Evolutionary conservation across 2,797 vertebrate genomes (phyloP), one percentile per base, ranked within the genome.

Genomic region (Simalia tracyae): DNA sequence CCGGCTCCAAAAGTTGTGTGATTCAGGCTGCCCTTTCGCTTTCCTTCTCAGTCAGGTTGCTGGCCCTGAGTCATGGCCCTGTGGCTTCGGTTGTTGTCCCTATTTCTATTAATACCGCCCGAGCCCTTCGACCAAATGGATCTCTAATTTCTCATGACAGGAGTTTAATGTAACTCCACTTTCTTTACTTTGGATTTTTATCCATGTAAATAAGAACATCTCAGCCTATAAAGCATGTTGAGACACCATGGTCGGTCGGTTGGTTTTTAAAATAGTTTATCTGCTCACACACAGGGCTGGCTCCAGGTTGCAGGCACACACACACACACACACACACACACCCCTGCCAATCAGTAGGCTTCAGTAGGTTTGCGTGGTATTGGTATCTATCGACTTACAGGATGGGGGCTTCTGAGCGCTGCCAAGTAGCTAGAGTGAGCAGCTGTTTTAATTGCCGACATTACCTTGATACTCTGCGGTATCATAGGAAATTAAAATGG

Each of bases 101-200:
- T 90, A 89, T 88, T 46, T 0, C 61, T 94, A 94, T 72, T 90
- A 90, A 91, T 84, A 9, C 26, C 26, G 0, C 0, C 50, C 61
- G 7, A 84, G 90, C 94, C 94, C 95, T 96, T 91, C 84, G 76
- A 86, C 94, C 60, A 90, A 89, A 93, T n/a, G 93, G 63, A 46
- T 84, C 91, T 94, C 64, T 89, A 86, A 22, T 76, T 5, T 3
- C 89, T 56, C 89, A 84, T n/a, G 6, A 64, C 90, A 36, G 15
- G 66, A 92, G 85, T 87, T 84, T 86, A 92, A 89, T 24, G 2
- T 60, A 56, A 31, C 88, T 93, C 66, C 14, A 31, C n/a, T 64
- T 91, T 91, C 91, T 76, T n/a, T 85, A 26, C 81, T 68, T 93
- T 72, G 89, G 26, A 86, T 92, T 91, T 90, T 36, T 50, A 57